Conservation (phyloP, 2,888 invertebrate species). For the Diplolepis rosae region DNA sequence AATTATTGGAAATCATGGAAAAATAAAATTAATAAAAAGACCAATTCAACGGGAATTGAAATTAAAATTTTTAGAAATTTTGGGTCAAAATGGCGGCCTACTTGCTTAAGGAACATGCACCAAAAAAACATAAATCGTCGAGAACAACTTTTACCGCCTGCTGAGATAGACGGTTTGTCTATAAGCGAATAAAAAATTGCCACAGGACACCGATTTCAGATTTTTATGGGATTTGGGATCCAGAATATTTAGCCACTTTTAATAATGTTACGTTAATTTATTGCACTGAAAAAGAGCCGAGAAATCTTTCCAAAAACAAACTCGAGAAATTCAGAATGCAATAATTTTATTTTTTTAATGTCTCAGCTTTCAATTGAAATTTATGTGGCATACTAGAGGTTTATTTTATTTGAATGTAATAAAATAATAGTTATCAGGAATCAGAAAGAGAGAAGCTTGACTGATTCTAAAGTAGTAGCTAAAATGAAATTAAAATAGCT, state of each 20-base stretch:
- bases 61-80: neutral
- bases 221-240: slow-evolving; percentile 15
- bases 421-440: too few species aligned
- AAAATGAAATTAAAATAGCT: too few species aligned
- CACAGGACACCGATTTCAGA: slow-evolving; percentile 21
- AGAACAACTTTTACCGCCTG: slow-evolving; percentile 26
- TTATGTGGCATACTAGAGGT: too few species aligned
- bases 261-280: slow-evolving; percentile 26
- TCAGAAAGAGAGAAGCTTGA: too few species aligned
- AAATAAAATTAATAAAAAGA: too few species aligned
- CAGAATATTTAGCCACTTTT: neutral
- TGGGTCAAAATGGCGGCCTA: neutral
- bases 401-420: too few species aligned
- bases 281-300: slow-evolving; percentile 4
- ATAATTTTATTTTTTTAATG: too few species aligned
- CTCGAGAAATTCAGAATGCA: too few species aligned
- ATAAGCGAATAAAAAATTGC: slow-evolving; percentile 10
- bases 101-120: neutral
- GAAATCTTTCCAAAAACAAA: neutral
- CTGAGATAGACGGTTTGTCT: slow-evolving; percentile 31
- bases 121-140: slow-evolving; percentile 1
- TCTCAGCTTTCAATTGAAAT: too few species aligned
- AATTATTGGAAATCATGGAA: neutral
- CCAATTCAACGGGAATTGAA: too few species aligned
- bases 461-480: too few species aligned